A percentile compares a stretch with the other conserved stretches of the same genome.
Conservation (phyloP, 2,113 vertebrate genomes). For the Clupea harengus region DNA sequence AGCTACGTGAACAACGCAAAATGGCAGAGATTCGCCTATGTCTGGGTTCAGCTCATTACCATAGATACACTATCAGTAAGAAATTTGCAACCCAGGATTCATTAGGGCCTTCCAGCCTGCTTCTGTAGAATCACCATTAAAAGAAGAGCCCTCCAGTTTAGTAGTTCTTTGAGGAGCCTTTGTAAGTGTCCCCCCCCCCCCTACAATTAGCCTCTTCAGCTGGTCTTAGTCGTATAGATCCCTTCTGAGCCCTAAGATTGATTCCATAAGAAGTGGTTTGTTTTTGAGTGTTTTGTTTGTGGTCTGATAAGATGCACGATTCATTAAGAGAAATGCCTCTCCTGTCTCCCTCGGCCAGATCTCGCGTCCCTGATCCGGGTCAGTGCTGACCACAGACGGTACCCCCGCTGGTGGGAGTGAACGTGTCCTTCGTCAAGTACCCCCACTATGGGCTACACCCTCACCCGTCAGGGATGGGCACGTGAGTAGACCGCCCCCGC, state of each 20-base stretch:
- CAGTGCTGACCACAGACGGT: conserved; percentile 96
- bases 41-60: neutral
- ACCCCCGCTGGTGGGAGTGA: conserved; percentile 96
- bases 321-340: neutral
- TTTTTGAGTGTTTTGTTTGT: neutral
- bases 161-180: neutral
- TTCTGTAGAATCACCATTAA: neutral
- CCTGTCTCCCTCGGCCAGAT: conserved; percentile 70
- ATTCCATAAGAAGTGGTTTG: neutral
- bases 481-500: conserved; percentile 80
- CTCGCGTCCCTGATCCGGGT: conserved; percentile 93
- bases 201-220: neutral
- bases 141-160: neutral
- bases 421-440: conserved; percentile 98
- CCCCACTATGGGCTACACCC: conserved; percentile 95
- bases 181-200: neutral
- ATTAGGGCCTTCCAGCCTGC: neutral
- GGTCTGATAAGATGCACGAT: neutral
- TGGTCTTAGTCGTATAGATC: neutral
- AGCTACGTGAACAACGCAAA: neutral
- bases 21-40: neutral
- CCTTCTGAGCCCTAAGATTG: neutral
- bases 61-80: neutral
- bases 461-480: conserved; percentile 98
- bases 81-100: neutral